Evolutionary conservation across 2,888 invertebrate species (phyloP).

Genomic region (Drosophila prostipennis): DNA sequence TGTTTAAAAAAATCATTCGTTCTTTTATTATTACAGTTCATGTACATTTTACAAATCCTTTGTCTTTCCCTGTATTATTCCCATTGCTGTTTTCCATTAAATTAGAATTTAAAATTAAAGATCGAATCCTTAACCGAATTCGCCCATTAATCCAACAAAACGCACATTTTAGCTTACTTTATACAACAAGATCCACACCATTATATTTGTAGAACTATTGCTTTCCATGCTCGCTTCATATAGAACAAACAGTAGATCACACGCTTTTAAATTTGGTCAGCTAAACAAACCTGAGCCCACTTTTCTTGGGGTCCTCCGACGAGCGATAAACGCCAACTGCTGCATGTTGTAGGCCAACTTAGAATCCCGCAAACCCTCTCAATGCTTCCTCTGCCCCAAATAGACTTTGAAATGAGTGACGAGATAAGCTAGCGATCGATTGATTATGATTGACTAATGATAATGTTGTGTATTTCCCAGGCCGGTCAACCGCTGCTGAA

Average conservation of each 20-base stretch:
- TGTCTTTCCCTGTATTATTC: neutral
- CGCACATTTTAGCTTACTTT: neutral
- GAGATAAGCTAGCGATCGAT: constrained; percentile 9
- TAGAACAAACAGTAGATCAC: constrained; percentile 10
- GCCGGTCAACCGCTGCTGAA: constrained; percentile 87
- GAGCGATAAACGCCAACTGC: constrained; percentile 14
- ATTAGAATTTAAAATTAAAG: no score
- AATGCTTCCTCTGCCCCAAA: constrained; percentile 28
- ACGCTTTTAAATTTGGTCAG: constrained; percentile 2
- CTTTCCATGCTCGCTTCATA: constrained; percentile 32
- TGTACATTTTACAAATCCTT: no score
- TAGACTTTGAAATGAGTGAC: constrained; percentile 22
- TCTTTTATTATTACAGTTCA: no score
- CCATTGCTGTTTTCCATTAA: no score
- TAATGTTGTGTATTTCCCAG: constrained; percentile 58
- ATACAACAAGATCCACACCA: neutral
- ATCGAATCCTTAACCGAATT: neutral
- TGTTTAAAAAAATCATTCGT: no score
- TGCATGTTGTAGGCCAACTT: constrained; percentile 39
- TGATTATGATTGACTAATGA: constrained; percentile 11
- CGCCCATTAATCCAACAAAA: neutral
- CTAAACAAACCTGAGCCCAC: neutral
- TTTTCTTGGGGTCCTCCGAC: neutral
- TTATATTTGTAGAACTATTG: constrained; percentile 30
- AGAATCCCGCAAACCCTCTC: constrained; percentile 4